These are phyloP conservation scores for Bombus consobrinus DNA, from an alignment of 1,140 invertebrate genomes.

Conservation along the genomic window DNA sequence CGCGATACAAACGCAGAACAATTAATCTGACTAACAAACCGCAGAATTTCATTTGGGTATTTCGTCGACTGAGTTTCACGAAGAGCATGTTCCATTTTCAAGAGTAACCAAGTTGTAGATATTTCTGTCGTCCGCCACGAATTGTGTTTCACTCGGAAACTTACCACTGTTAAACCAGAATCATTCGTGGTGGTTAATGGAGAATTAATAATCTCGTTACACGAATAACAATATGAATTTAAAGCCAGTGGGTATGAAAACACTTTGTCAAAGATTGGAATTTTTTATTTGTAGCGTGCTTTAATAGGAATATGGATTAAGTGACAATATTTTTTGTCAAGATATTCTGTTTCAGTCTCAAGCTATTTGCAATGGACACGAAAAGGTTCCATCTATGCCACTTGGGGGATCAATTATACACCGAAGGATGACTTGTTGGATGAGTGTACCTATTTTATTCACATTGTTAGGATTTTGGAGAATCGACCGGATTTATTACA, in stretches of 20 bases:
- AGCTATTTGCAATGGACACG: neutral
- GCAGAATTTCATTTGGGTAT: slow-evolving; percentile 43
- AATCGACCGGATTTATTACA: neutral
- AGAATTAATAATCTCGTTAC: neutral
- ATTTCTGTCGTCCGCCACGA: neutral
- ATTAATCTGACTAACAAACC: slow-evolving; percentile 38
- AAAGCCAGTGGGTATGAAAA: too few species aligned
- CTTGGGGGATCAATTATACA: neutral
- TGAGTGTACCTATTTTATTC: neutral
- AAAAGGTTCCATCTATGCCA: neutral
- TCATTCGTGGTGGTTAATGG: neutral
- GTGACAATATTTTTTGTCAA: too few species aligned
- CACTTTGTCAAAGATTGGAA: neutral
- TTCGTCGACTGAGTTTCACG: neutral
- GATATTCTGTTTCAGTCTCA: neutral
- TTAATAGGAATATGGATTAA: neutral
- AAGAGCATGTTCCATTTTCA: slow-evolving; percentile 12
- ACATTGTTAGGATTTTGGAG: neutral
- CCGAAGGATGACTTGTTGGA: neutral
- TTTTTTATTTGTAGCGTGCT: neutral
- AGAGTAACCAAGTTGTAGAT: slow-evolving; percentile 5
- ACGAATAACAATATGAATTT: too few species aligned
- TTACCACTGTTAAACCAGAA: neutral
- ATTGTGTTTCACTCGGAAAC: neutral
- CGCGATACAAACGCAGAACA: neutral